These are phyloP conservation scores for Oreochromis tanganicae DNA, from an alignment of 2,113 vertebrate species.

Conservation along the genomic window DNA sequence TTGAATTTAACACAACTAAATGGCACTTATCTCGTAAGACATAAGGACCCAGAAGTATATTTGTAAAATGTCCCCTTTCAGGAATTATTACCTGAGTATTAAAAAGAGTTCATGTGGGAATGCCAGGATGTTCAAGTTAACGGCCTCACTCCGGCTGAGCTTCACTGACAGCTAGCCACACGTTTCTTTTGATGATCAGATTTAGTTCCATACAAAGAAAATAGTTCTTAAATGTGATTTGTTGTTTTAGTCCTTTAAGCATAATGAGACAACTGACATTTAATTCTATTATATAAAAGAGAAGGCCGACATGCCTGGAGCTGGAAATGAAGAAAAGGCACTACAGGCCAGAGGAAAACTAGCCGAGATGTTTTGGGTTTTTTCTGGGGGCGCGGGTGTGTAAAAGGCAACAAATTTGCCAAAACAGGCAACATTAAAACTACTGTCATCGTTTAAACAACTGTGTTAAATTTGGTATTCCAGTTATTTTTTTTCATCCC, in stretches of 20 bases:
- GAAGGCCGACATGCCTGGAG: not conserved
- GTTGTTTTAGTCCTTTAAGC: not conserved
- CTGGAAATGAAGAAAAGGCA: not conserved
- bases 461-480: not conserved
- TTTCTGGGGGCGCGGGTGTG: not conserved
- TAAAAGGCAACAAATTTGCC: not conserved
- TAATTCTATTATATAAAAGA: not conserved
- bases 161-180: not conserved
- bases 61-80: not conserved
- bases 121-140: not conserved
- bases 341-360: not conserved
- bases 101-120: not conserved
- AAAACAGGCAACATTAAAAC: not conserved
- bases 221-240: not conserved
- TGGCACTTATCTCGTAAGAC: not conserved
- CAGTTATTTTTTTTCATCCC: not conserved
- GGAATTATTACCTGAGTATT: not conserved
- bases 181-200: not conserved
- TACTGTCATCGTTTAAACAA: not conserved
- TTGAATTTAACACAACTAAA: not conserved
- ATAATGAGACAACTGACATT: not conserved
- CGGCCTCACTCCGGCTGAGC: not conserved
- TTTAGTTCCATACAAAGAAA: not conserved
- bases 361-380: not conserved
- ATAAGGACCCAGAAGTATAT: not conserved